These are phyloP conservation scores for Chrysodeixis includens DNA, from an alignment of 2,888 invertebrate species.

Conservation along the genomic window DNA sequence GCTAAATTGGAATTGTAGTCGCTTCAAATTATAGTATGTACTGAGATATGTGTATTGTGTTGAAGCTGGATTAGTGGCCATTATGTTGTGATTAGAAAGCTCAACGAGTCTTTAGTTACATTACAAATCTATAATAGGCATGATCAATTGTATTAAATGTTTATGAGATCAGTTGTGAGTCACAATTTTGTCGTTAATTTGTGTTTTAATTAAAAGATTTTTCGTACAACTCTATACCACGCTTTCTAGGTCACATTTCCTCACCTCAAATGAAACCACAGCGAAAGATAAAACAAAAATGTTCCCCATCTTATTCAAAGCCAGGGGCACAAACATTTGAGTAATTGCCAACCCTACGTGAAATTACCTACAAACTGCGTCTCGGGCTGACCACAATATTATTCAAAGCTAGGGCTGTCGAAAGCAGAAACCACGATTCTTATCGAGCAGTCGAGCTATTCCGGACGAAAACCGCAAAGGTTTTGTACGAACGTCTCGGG, in stretches of 20 bases:
- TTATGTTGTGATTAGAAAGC: neutral
- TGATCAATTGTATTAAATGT: too few species aligned
- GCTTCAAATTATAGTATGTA: conserved; percentile 12
- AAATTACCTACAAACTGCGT: conserved; percentile 9
- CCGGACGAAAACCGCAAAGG: conserved; percentile 24
- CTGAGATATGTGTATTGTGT: neutral
- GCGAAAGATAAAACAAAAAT: neutral
- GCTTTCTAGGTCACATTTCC: neutral
- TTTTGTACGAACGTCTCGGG: neutral
- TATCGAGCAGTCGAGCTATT: conserved; percentile 33
- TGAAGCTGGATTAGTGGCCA: neutral
- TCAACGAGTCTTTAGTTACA: neutral
- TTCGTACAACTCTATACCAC: neutral
- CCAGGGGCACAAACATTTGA: conserved; percentile 2
- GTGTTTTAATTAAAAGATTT: neutral
- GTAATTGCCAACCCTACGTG: conserved; percentile 9
- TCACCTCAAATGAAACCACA: neutral
- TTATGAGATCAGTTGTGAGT: too few species aligned
- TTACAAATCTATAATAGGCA: neutral
- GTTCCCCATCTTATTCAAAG: neutral
- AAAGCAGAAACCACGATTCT: conserved; percentile 26
- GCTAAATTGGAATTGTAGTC: conserved; percentile 40
- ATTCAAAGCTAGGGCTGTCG: conserved; percentile 21
- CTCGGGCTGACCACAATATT: conserved; percentile 8
- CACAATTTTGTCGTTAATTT: too few species aligned